These are phyloP conservation scores for Meloidogyne floridensis DNA, from an alignment of 1,140 invertebrate genomes.

Conservation along the genomic window DNA sequence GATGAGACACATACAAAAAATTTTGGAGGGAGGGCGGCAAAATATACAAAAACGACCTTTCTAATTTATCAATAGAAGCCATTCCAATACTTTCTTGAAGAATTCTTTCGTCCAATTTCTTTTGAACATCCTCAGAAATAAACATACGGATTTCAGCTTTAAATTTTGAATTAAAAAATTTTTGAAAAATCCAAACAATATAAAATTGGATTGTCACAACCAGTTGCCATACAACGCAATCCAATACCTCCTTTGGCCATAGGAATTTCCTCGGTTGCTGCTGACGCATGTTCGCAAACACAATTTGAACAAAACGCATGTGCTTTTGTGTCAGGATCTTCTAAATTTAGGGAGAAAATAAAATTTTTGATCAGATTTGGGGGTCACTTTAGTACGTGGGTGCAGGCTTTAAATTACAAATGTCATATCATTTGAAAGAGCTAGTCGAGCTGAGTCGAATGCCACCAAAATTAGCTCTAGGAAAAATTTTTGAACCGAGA, in stretches of 20 bases:
- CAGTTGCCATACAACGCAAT: conserved; percentile 35
- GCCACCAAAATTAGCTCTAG: too few relatives aligned
- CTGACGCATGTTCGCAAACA: conserved; percentile 29
- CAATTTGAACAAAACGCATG: conserved; percentile 37
- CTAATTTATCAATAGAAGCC: conserved; percentile 35
- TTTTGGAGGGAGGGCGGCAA: neutral
- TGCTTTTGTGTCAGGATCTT: neutral
- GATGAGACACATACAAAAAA: neutral
- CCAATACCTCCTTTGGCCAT: conserved; percentile 45
- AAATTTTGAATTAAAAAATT: conserved; percentile 12
- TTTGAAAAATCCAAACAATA: conserved; percentile 28
- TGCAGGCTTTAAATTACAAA: too few relatives aligned
- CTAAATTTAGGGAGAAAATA: neutral
- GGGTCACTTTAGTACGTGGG: too few relatives aligned
- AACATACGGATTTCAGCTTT: conserved; percentile 38
- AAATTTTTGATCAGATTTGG: too few relatives aligned
- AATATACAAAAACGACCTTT: conserved; percentile 25
- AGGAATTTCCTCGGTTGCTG: conserved; percentile 37
- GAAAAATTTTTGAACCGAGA: too few relatives aligned
- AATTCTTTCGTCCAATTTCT: conserved; percentile 41
- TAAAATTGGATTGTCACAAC: conserved; percentile 44
- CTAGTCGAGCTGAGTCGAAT: too few relatives aligned
- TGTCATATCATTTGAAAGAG: too few relatives aligned
- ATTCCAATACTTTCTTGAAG: conserved; percentile 43
- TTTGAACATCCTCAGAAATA: conserved; percentile 28